Evolutionary conservation across 2,113 vertebrate species (phyloP).

Genomic region (Catharus bicknelli): DNA sequence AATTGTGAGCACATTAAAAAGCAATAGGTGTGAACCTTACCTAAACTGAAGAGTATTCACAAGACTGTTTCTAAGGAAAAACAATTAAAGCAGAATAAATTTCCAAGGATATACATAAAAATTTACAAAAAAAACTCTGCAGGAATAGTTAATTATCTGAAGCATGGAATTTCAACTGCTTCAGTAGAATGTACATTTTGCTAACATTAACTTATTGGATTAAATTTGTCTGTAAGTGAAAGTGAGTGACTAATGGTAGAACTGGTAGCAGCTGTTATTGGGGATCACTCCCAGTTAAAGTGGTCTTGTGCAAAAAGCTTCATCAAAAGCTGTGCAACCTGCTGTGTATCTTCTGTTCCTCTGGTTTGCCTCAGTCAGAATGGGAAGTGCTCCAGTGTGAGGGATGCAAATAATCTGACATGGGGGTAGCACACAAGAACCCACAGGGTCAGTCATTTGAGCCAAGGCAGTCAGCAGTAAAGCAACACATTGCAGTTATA

Average conservation of each 20-base stretch:
- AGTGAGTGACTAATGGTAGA: neutral
- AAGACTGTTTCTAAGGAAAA: neutral
- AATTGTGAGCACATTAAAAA: neutral
- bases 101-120: neutral
- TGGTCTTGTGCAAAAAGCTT: neutral
- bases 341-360: slow-evolving; percentile 39
- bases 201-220: neutral
- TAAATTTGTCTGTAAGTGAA: neutral
- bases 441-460: neutral
- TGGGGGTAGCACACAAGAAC: neutral
- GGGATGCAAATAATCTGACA: neutral
- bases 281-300: neutral
- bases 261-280: neutral
- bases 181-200: neutral
- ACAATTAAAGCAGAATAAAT: neutral
- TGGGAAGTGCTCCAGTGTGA: neutral
- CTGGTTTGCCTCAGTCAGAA: slow-evolving; percentile 16
- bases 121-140: neutral
- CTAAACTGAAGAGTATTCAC: neutral
- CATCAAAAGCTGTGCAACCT: neutral
- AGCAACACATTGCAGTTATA: neutral
- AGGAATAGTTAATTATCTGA: neutral
- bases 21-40: neutral
- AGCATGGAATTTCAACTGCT: neutral
- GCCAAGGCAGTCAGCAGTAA: neutral